Percentiles rank a stretch among this genome's conserved stretches.
These are phyloP conservation scores for Corythornis madagascariensis DNA, from an alignment of 2,113 vertebrate genomes.

Conservation along the genomic window DNA sequence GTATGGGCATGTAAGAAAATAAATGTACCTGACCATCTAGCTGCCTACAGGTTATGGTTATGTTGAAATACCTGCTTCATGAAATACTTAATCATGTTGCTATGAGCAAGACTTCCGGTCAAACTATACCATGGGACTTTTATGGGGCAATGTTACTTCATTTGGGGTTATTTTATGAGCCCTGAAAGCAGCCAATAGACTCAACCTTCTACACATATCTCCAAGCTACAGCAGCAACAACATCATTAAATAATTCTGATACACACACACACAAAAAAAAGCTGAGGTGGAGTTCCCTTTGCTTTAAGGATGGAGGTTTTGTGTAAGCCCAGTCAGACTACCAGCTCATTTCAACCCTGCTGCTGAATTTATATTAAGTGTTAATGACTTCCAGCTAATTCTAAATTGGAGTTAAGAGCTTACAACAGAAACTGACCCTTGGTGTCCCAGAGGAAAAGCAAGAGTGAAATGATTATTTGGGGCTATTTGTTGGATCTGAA, in stretches of 20 bases:
- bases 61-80: background rate
- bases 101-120: background rate
- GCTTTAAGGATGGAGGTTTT: background rate
- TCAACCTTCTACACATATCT: background rate
- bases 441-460: background rate
- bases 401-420: conserved; percentile 3
- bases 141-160: background rate
- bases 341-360: background rate
- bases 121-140: background rate
- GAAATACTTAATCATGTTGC: background rate
- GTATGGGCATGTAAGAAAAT: background rate
- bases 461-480: background rate
- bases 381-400: conserved; percentile 48
- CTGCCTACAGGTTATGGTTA: background rate
- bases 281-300: background rate
- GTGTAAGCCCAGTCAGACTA: background rate
- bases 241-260: background rate
- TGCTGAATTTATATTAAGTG: conserved; percentile 16
- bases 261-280: background rate
- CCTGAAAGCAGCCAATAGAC: background rate
- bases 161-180: background rate
- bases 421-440: conserved; percentile 21
- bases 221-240: background rate
- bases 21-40: background rate
- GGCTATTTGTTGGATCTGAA: conserved; percentile 20